Evolutionary conservation across 2,113 vertebrate genomes (phyloP), one percentile per base, ranked within the genome.

Genomic region (Hylia prasina): DNA sequence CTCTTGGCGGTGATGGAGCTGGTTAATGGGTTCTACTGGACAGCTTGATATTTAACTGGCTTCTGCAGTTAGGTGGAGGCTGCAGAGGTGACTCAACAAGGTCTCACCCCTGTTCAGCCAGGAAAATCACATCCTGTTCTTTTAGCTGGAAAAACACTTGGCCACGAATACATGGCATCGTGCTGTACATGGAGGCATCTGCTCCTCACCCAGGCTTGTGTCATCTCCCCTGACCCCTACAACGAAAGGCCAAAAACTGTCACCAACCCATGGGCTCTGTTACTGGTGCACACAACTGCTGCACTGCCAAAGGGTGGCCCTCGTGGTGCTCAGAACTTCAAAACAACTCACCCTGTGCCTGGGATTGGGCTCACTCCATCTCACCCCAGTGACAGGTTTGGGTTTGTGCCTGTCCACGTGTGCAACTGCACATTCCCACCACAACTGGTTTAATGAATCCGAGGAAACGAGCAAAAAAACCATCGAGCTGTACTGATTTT

Each of bases 101-200:
- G 33, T 93, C 69, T 91, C 0, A 0, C 73, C 35, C 83, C 40
- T 9, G 56, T 81, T 84, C 83, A 81, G 53, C 31, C 20, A 23
- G 45, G 48, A 94, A 87, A 92, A 89, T 82, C 61, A 93, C 25
- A 2, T 93, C 89, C 87, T 84, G 81, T 94, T 93, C 91, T 84
- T 87, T 79, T 10, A 3, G 25, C 30, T 78, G 39, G 77, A 56
- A 75, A 76, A 70, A 73, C 65, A 60, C 60, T 68, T 68, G 76
- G 83, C 40, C 31, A 45, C 37, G 56, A 73, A 14, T 33, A 30
- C 13, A 13, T 50, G 21, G 1, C 35, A 27, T 57, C 78, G 31
- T 83, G 11, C 16, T 76, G 35, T 27, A 53, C 56, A 13, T n/a
- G 65, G 18, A 84, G 33, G 56, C 18, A 60, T 42, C 60, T 77